A percentile compares a stretch with the other conserved stretches of the same genome.
Conservation (phyloP, 2,797 vertebrate genomes). For the Eulemur albifrons region DNA sequence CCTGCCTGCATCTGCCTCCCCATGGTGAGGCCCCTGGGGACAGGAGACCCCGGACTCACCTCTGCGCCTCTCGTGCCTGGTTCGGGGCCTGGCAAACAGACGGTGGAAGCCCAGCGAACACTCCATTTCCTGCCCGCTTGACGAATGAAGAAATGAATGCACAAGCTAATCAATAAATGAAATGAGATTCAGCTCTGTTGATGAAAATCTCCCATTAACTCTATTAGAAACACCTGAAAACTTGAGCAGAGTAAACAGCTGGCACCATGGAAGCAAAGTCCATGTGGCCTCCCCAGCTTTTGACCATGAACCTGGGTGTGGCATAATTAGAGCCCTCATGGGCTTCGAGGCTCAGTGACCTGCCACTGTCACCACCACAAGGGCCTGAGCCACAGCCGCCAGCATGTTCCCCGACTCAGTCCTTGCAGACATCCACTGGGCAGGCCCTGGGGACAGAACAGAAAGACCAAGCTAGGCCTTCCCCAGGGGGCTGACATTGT, state of each 20-base stretch:
- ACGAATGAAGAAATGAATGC: neutral
- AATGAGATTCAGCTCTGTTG: neutral
- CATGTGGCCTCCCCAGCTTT: accelerated
- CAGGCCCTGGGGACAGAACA: neutral
- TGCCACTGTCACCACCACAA: accelerated
- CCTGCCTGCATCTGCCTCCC: too few species aligned
- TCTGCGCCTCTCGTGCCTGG: neutral
- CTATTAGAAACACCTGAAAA: neutral
- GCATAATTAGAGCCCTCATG: accelerated
- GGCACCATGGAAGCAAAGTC: neutral
- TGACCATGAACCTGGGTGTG: neutral
- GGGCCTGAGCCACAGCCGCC: neutral
- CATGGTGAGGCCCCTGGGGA: neutral
- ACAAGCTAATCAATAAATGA: neutral
- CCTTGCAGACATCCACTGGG: too few species aligned
- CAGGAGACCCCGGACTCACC: neutral
- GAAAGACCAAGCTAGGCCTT: neutral
- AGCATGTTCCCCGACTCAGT: accelerated
- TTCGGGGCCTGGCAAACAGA: neutral
- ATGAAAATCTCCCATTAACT: too few species aligned
- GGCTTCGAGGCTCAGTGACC: neutral
- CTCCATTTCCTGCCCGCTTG: neutral
- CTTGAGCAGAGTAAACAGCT: neutral
- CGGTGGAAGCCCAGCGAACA: accelerated
- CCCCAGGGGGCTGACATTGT: neutral